These are phyloP conservation scores for Cuniculus paca DNA, from an alignment of 2,797 vertebrate genomes.

Conservation along the genomic window DNA sequence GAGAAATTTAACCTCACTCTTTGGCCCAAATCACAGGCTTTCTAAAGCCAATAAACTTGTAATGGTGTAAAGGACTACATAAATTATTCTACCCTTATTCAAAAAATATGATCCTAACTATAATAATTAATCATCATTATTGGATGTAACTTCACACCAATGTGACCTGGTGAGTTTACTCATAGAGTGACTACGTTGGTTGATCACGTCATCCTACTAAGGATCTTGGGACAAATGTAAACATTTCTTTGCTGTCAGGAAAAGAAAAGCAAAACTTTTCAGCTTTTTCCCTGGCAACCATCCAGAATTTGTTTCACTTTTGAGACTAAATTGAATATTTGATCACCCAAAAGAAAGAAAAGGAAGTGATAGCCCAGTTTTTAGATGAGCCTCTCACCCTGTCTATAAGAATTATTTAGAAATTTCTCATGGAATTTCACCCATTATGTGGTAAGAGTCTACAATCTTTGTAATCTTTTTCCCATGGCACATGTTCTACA, in stretches of 20 bases:
- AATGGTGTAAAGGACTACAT: background rate
- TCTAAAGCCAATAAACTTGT: background rate
- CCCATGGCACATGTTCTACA: conserved; percentile 21
- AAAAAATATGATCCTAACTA: background rate
- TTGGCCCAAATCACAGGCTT: background rate
- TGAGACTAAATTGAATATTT: conserved; percentile 41
- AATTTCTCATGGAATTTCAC: conserved; percentile 3
- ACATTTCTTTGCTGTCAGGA: background rate
- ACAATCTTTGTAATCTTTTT: conserved; percentile 6
- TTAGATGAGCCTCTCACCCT: conserved; percentile 10
- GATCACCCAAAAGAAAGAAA: conserved; percentile 42
- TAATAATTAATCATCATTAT: background rate
- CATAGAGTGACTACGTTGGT: background rate
- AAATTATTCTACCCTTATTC: background rate
- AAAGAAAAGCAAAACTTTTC: background rate
- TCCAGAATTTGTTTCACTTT: conserved; percentile 58
- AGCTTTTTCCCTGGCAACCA: background rate
- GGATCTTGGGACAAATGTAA: background rate
- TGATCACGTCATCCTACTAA: background rate
- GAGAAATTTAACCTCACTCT: background rate
- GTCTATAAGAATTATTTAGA: conserved; percentile 46
- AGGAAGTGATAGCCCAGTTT: conserved; percentile 57
- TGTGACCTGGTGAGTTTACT: background rate
- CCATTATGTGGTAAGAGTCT: background rate
- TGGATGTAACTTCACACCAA: background rate